Evolutionary conservation across 2,888 invertebrate species (phyloP), one percentile per base, ranked within the genome.

Genomic region (Archips xylosteana): DNA sequence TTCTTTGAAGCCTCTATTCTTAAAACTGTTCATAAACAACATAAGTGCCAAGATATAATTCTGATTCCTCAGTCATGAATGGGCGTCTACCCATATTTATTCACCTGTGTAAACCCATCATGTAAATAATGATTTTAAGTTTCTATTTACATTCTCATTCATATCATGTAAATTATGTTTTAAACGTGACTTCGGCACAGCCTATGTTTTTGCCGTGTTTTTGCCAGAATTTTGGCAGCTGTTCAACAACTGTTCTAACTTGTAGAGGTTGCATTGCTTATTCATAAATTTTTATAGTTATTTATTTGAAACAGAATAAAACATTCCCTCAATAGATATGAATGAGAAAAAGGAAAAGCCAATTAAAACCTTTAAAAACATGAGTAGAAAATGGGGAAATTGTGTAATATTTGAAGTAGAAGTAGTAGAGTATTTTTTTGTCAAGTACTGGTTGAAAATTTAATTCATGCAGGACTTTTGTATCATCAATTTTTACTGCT

Each of bases 131-230:
- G 0, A 3, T 2, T 32, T 51, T 13, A 6, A 23, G 49, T 32
- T 13, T 42, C n/a, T 13, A 45, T 71, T 60, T 60, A 65, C 23
- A 63, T 63, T 47, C 66, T 61, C 61, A 66, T 61, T 51, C 45
- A 66, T 66, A 61, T 13, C 34, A 42, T 36, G 57, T 23, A 32
- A 45, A 47, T 57, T 45, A 70, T 57, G 49, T 63, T 6, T 15
- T 9, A 70, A 59, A 59, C 15, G 5, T 36, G n/a, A 60, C 65
- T 49, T 32, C n/a, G n/a, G 9, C 15, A 36, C 15, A 12, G 9
- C 62, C 34, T 15, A 9, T 61, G 23, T 61, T 61, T 61, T 42
- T 51, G 42, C 8, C 42, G 4, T 61, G 23, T 61, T 61, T 61
- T 42, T 51, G 42, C 8, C 42, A 42, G 45, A 9, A 15, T 59